Evolutionary conservation across 2,888 invertebrate genomes (phyloP).

Genomic region (Macrosoma leucophasiata): DNA sequence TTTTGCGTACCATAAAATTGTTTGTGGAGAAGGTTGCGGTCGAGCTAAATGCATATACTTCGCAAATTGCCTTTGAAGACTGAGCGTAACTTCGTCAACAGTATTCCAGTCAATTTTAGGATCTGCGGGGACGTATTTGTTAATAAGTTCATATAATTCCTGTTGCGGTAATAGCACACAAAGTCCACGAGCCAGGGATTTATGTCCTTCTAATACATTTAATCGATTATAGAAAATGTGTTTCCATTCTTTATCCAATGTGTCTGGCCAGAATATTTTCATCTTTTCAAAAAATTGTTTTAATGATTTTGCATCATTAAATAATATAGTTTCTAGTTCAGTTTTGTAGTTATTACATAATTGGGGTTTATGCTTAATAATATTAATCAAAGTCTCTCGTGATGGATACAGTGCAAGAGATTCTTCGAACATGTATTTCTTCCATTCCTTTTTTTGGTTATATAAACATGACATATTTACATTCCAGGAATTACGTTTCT

Average conservation of each 20-base stretch:
- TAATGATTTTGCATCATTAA: constrained; percentile 33
- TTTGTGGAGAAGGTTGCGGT: constrained; percentile 44
- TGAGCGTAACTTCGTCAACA: constrained; percentile 39
- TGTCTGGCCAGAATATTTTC: constrained; percentile 47
- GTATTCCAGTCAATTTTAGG: constrained; percentile 45
- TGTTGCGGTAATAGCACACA: constrained; percentile 37
- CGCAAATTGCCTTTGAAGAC: constrained; percentile 44
- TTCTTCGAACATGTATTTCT: constrained; percentile 45
- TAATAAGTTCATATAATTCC: constrained; percentile 34
- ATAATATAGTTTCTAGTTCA: constrained; percentile 33
- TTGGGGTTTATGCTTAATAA: constrained; percentile 48
- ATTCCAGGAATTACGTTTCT: constrained; percentile 36
- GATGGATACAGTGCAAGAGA: constrained; percentile 40
- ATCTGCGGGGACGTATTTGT: constrained; percentile 41
- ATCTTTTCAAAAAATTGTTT: constrained; percentile 38
- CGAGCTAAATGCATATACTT: constrained; percentile 53
- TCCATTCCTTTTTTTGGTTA: constrained; percentile 50
- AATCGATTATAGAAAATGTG: constrained; percentile 33
- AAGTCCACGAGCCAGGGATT: constrained; percentile 39
- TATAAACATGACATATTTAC: constrained; percentile 36
- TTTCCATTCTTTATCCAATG: constrained; percentile 37
- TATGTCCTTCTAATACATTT: constrained; percentile 32
- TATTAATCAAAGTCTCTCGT: constrained; percentile 45
- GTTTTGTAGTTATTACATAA: constrained; percentile 34
- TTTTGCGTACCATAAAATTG: constrained; percentile 44